Evolutionary conservation across 1,140 invertebrate genomes (phyloP), one percentile per base, ranked within the genome.

Genomic region (Aleiodes sp.): DNA sequence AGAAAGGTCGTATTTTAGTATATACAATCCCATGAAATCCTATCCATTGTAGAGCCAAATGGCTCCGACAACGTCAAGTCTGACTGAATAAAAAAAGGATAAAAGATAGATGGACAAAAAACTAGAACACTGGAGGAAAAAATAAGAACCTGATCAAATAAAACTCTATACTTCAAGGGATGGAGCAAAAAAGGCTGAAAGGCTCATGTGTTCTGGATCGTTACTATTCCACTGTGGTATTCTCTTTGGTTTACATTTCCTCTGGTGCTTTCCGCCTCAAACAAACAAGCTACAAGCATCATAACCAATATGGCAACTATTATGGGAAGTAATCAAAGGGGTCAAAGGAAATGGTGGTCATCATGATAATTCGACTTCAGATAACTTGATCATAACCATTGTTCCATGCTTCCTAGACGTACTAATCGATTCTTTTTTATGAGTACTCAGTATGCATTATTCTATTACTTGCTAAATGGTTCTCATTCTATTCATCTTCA

Each of bases 181-280:
- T 78, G 46, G 35, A n/a, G n/a, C n/a, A n/a, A n/a, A n/a, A n/a
- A n/a, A n/a, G n/a, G n/a, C n/a, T n/a, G n/a, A n/a, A n/a, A n/a
- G 29, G 28, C 39, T 56, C 21, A 56, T 59, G 56, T 59, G 28
- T 59, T 31, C 12, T 43, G 68, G 64, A 65, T 74, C 72, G 70
- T 72, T 73, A 69, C 70, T 56, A 71, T 31, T 7, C 28, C 26
- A n/a, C n/a, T 28, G n/a, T 12, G 4, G 66, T 73, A 74, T 76
- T 73, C 61, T 72, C 69, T 24, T 61, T 63, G 59, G 64, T 73
- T 73, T 68, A 68, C 66, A 62, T 66, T 71, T 73, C 12, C 21
- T 59, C 26, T 26, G 10, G 26, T 63, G 39, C 61, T 39, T 41
- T 28, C 21, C 19, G 19, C 9, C 8, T 7, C 10, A n/a, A 43